Conservation (phyloP, 2,888 invertebrate genomes). For the Campaea margaritaria region DNA sequence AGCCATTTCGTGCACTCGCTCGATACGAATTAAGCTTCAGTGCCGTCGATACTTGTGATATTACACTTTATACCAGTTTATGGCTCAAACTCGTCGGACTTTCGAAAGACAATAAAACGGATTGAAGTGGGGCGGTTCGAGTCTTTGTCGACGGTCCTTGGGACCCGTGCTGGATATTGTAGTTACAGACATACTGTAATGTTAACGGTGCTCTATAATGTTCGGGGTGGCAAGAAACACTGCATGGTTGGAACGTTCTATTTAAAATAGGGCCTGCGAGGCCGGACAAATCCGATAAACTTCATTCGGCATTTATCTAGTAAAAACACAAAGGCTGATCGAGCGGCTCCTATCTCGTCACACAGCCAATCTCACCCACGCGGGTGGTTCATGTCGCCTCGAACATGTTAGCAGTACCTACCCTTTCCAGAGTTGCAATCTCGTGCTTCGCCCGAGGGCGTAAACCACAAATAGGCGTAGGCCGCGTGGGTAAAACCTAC, state of each 20-base stretch:
- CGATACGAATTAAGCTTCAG: slow-evolving; percentile 63
- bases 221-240: too few species aligned
- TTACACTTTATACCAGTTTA: slow-evolving; percentile 58
- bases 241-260: too few species aligned
- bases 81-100: slow-evolving; percentile 52
- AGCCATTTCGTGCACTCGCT: slow-evolving; percentile 55
- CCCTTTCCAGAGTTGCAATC: slow-evolving; percentile 52
- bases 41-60: slow-evolving; percentile 78
- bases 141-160: slow-evolving; percentile 45
- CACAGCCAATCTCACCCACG: too few species aligned
- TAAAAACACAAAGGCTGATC: too few species aligned
- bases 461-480: slow-evolving; percentile 56
- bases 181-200: slow-evolving; percentile 48
- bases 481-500: slow-evolving; percentile 51
- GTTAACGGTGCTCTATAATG: too few species aligned
- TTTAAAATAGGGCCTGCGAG: too few species aligned
- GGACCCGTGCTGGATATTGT: slow-evolving; percentile 57
- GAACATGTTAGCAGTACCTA: too few species aligned
- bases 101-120: slow-evolving; percentile 54
- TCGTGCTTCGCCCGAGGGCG: slow-evolving; percentile 62
- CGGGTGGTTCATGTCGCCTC: too few species aligned
- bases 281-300: too few species aligned
- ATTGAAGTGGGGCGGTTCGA: slow-evolving; percentile 60
- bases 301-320: too few species aligned
- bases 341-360: too few species aligned